Evolutionary conservation across 2,113 vertebrate genomes (phyloP).

Genomic region (Numida meleagris): DNA sequence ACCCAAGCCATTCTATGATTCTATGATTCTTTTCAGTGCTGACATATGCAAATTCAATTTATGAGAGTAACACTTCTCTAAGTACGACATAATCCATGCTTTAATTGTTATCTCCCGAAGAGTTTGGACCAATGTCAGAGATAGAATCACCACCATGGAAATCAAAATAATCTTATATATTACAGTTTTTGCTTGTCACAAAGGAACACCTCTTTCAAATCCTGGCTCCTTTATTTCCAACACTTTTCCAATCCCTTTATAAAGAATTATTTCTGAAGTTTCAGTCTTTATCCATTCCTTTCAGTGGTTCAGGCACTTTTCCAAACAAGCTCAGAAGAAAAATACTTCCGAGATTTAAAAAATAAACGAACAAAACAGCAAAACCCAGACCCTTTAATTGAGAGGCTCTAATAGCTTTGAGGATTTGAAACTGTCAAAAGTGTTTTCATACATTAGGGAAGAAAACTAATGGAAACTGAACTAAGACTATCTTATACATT

Average conservation of each 20-base stretch:
- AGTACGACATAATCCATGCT: background rate
- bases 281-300: background rate
- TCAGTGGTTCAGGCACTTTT: background rate
- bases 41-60: background rate
- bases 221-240: background rate
- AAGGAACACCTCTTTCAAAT: background rate
- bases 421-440: background rate
- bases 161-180: background rate
- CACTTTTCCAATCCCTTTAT: background rate
- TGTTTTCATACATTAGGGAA: background rate
- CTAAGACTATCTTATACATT: background rate
- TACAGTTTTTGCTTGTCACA: background rate
- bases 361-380: rapidly evolving
- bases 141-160: background rate
- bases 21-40: background rate
- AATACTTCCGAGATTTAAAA: background rate
- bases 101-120: background rate
- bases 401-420: background rate
- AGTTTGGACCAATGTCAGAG: background rate
- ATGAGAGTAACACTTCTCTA: background rate
- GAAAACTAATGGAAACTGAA: constrained; percentile 1
- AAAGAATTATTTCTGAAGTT: background rate
- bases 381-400: background rate
- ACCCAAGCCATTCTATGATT: too few species aligned
- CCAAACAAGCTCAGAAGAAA: background rate